phyloP scores from a whole-genome alignment of 2,113 vertebrate genomes.

The Leuciscus idus region DNA sequence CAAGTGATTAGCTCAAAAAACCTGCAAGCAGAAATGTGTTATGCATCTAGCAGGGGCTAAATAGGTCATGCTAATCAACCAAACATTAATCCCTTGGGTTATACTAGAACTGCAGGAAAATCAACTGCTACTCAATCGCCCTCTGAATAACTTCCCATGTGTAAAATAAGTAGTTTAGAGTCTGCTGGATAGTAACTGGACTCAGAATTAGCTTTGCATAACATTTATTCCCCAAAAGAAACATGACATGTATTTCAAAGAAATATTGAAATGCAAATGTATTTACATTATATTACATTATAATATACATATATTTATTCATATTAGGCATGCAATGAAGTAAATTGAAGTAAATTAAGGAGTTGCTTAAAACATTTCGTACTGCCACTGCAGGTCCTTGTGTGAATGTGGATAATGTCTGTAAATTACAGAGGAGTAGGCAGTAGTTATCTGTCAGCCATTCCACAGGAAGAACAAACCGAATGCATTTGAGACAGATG shows the following conservation, averaged over 20 bases:
- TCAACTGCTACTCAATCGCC: background rate
- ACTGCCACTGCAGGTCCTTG: background rate
- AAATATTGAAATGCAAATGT: background rate
- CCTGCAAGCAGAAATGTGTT: background rate
- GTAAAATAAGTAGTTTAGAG: background rate
- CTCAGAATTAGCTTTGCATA: background rate
- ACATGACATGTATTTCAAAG: background rate
- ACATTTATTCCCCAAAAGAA: background rate
- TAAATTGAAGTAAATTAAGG: constrained; percentile 14
- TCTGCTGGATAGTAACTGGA: background rate
- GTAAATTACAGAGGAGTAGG: constrained; percentile 12
- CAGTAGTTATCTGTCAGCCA: constrained; percentile 34
- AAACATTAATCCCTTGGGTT: background rate
- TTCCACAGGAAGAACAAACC: background rate
- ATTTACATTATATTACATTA: background rate
- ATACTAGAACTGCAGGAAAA: constrained; percentile 14
- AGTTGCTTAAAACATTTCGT: background rate
- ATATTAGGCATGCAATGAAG: background rate
- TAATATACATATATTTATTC: background rate
- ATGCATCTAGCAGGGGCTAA: background rate
- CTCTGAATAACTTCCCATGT: background rate
- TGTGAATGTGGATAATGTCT: constrained; percentile 15
- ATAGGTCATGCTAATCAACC: constrained; percentile 11
- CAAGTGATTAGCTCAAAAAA: background rate
- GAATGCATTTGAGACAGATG: constrained; percentile 6